A percentile compares a stretch with the other conserved stretches of the same genome.
Conservation (phyloP, 2,113 vertebrate genomes). For the Erythrolamprus reginae region DNA sequence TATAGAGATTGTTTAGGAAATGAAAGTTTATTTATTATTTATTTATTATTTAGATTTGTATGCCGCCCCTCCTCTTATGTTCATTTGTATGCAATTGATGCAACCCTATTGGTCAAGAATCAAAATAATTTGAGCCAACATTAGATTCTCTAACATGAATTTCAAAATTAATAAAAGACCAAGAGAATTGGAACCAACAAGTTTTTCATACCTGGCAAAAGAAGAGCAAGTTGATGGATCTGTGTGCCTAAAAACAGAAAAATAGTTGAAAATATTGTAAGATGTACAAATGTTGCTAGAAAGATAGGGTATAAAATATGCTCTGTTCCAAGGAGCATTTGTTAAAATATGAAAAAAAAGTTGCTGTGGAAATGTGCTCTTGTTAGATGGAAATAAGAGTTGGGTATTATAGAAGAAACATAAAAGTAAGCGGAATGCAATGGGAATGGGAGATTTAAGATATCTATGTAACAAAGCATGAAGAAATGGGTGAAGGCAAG, state of each 20-base stretch:
- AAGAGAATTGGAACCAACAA: neutral
- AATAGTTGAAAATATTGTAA: neutral
- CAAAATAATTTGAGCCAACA: neutral
- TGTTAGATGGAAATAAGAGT: neutral
- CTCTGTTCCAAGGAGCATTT: neutral
- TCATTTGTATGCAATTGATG: neutral
- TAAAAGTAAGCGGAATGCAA: neutral
- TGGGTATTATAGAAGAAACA: neutral
- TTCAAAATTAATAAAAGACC: neutral
- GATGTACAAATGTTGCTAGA: neutral
- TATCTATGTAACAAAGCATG: neutral
- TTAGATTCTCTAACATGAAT: neutral
- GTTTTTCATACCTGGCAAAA: neutral
- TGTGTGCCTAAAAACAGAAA: neutral
- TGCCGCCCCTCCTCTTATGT: too few species aligned
- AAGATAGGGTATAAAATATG: neutral
- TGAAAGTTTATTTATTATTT: too few species aligned
- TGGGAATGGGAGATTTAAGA: neutral
- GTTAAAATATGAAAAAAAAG: neutral
- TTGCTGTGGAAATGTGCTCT: neutral
- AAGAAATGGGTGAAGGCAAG: neutral
- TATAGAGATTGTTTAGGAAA: neutral
- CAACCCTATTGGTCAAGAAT: neutral
- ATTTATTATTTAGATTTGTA: too few species aligned
- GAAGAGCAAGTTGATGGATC: neutral